These are phyloP conservation scores for Bombus soroeensis DNA, from an alignment of 1,140 invertebrate species.

Conservation along the genomic window DNA sequence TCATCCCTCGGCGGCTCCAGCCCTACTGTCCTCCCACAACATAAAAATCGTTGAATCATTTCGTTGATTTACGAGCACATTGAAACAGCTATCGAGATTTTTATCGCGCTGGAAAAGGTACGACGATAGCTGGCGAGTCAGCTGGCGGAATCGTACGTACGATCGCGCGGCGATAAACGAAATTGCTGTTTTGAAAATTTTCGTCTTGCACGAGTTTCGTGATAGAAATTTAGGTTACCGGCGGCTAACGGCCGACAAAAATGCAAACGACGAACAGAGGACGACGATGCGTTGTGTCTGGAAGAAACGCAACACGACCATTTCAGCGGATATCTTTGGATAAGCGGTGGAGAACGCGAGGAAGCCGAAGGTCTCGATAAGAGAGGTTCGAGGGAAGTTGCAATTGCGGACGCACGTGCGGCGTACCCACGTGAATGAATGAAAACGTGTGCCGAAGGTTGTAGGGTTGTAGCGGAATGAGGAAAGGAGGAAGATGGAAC, in stretches of 20 bases:
- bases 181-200: neutral
- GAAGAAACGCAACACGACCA: neutral
- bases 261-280: neutral
- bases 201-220: neutral
- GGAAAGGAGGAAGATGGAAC: conserved; percentile 16
- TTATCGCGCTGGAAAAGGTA: neutral
- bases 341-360: neutral
- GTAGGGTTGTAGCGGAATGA: conserved; percentile 21
- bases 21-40: no score
- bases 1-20: neutral
- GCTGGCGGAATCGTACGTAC: no score
- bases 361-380: neutral
- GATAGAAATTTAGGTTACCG: neutral
- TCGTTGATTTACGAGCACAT: conserved; percentile 21
- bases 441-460: conserved; percentile 38
- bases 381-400: conserved; percentile 12
- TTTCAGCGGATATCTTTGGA: neutral
- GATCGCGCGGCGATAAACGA: neutral
- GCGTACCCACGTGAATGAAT: conserved; percentile 49
- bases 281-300: neutral
- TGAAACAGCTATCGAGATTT: neutral
- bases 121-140: neutral
- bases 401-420: conserved; percentile 38
- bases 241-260: neutral
- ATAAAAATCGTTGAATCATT: conserved; percentile 27